These are phyloP conservation scores for Crematogaster levior DNA, from an alignment of 2,888 invertebrate species.

Conservation along the genomic window DNA sequence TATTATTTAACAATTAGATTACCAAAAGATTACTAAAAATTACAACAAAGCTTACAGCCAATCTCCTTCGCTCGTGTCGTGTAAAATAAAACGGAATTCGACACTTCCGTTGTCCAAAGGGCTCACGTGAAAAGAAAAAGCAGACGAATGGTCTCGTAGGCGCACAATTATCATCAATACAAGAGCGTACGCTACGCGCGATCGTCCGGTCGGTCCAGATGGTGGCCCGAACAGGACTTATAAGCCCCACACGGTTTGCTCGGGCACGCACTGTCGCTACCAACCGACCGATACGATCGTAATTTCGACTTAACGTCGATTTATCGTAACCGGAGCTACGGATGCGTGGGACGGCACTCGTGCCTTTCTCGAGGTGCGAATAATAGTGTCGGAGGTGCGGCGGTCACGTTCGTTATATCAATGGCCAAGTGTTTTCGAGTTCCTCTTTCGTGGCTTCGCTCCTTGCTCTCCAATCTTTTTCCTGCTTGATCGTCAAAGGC, in stretches of 20 bases:
- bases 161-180: conserved; percentile 69
- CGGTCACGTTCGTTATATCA: conserved; percentile 83
- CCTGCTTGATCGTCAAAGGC: conserved; percentile 64
- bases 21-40: not conserved
- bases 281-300: conserved; percentile 79
- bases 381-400: conserved; percentile 80
- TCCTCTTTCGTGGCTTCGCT: conserved; percentile 52
- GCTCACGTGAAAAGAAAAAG: conserved; percentile 57
- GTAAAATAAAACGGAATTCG: conserved; percentile 22
- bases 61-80: not conserved
- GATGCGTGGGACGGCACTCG: conserved; percentile 56
- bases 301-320: conserved; percentile 84
- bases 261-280: conserved; percentile 79
- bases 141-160: conserved; percentile 54
- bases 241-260: conserved; percentile 79
- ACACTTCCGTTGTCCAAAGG: conserved; percentile 33
- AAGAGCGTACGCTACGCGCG: conserved; percentile 50
- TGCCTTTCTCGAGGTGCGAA: conserved; percentile 61
- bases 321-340: conserved; percentile 75
- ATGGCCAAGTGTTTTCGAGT: conserved; percentile 77
- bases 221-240: conserved; percentile 76
- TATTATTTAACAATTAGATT: not conserved
- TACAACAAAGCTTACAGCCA: not conserved
- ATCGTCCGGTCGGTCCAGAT: conserved; percentile 73
- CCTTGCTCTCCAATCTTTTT: conserved; percentile 57